Evolutionary conservation across 2,113 vertebrate species (phyloP), one percentile per base, ranked within the genome.

Genomic region (Otolemur garnettii): DNA sequence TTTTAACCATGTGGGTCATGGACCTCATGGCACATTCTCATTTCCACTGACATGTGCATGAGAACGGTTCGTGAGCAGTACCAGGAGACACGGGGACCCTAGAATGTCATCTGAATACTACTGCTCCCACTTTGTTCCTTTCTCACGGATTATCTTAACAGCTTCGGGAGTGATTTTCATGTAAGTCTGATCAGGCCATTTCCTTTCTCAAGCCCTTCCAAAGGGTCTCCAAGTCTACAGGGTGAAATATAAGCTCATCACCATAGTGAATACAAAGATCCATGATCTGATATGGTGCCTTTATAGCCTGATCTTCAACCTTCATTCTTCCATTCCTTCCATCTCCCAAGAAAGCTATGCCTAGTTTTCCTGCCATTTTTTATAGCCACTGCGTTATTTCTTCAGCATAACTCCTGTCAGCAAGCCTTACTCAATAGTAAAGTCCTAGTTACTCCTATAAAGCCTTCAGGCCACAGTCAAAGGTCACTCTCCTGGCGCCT

Each of bases 91-190:
- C 66, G 45, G 26, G 15, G 3, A 30, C 18, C 1, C 17, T 38
- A 66, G 64, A 78, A 87, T 35, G 26, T 7, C 5, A 26, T 22
- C 53, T 80, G 53, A 1, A 19, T 0, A 74, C 6, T n/a, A 19
- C 24, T 77, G 9, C 17, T 93, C 5, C n/a, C 33, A 68, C 87
- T 87, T 90, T 93, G 50, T 75, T 13, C 12, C 10, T 86, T 78
- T n/a, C 22, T 62, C 64, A 59, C 45, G 86, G 1, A 71, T 62
- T 72, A 74, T 60, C 17, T 84, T 87, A 68, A 68, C 53, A 86
- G 74, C 62, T 79, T 21, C 21, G 74, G 9, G 30, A 69, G 24
- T 88, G 78, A 84, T 17, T 71, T n/a, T 45, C 10, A 38, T n/a
- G 60, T 7, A 86, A 64, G 86, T 82, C 11, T 59, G 1, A 87